phyloP scores from a whole-genome alignment of 2,888 invertebrate species.

The Pammene fasciana region DNA sequence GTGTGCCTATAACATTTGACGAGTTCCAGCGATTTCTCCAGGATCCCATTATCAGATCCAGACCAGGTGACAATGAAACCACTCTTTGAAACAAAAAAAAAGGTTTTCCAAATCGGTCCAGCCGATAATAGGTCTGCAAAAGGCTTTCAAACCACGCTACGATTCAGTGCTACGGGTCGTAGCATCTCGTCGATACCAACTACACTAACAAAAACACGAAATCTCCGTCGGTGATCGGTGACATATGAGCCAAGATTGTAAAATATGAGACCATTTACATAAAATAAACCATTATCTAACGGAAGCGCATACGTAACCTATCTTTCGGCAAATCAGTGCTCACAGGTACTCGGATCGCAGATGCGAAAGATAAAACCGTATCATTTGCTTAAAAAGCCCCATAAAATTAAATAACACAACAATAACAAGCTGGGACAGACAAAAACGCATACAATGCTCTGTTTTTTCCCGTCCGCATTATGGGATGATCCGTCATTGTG shows the following conservation, averaged over 20 bases:
- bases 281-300: slow-evolving; percentile 30
- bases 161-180: slow-evolving; percentile 19
- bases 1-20: too few species aligned
- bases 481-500: slow-evolving; percentile 80
- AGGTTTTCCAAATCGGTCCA: too few species aligned
- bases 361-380: slow-evolving; percentile 76
- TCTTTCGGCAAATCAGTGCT: slow-evolving; percentile 50
- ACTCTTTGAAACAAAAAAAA: too few species aligned
- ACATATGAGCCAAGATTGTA: slow-evolving; percentile 21
- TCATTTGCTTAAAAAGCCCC: slow-evolving; percentile 83
- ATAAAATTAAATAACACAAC: slow-evolving; percentile 78
- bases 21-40: too few species aligned
- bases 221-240: slow-evolving; percentile 14
- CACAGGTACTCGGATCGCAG: slow-evolving; percentile 57
- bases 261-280: slow-evolving; percentile 37
- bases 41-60: too few species aligned
- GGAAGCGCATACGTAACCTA: slow-evolving; percentile 36
- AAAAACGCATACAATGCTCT: slow-evolving; percentile 66
- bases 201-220: not conserved
- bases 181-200: slow-evolving; percentile 13
- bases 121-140: not conserved
- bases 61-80: too few species aligned
- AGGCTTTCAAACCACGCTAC: not conserved
- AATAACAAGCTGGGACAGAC: slow-evolving; percentile 69
- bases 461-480: slow-evolving; percentile 77